These are phyloP conservation scores for Conus ventricosus DNA, from an alignment of 1,140 invertebrate species.

Conservation along the genomic window DNA sequence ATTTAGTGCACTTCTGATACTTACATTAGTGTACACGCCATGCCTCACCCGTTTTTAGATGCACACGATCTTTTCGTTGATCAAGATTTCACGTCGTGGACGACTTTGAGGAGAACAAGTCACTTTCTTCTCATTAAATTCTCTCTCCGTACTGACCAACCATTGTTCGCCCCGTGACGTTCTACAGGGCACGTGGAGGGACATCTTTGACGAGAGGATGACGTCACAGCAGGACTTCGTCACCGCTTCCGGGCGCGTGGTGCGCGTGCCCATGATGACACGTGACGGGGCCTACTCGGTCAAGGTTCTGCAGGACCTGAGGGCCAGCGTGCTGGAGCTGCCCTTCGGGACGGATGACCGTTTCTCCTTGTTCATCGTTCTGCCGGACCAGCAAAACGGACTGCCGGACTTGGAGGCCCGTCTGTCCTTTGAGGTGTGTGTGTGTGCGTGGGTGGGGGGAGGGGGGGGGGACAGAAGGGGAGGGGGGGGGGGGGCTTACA, in stretches of 20 bases:
- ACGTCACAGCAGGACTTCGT: slow-evolving; percentile 8
- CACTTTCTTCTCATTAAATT: too few species aligned
- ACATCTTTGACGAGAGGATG: slow-evolving; percentile 8
- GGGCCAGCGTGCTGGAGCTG: slow-evolving; percentile 9
- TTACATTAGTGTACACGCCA: too few species aligned
- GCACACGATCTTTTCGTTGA: background rate
- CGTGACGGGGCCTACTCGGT: background rate
- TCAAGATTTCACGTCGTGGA: slow-evolving; percentile 10
- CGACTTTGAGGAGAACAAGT: background rate
- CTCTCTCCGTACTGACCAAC: too few species aligned
- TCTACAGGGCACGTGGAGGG: slow-evolving; percentile 15
- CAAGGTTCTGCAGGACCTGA: background rate
- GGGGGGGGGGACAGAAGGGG: background rate
- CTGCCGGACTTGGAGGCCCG: background rate
- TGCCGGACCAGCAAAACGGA: background rate
- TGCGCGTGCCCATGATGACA: slow-evolving; percentile 30
- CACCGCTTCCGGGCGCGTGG: background rate
- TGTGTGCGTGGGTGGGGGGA: background rate
- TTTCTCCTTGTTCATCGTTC: slow-evolving; percentile 27
- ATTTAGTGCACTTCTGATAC: too few species aligned
- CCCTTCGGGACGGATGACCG: slow-evolving; percentile 12
- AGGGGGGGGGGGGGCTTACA: background rate
- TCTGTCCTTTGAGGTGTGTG: background rate
- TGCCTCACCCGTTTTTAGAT: too few species aligned
- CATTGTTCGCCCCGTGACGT: background rate